These are phyloP conservation scores for Falco rusticolus DNA, from an alignment of 2,797 vertebrate genomes.

Conservation along the genomic window DNA sequence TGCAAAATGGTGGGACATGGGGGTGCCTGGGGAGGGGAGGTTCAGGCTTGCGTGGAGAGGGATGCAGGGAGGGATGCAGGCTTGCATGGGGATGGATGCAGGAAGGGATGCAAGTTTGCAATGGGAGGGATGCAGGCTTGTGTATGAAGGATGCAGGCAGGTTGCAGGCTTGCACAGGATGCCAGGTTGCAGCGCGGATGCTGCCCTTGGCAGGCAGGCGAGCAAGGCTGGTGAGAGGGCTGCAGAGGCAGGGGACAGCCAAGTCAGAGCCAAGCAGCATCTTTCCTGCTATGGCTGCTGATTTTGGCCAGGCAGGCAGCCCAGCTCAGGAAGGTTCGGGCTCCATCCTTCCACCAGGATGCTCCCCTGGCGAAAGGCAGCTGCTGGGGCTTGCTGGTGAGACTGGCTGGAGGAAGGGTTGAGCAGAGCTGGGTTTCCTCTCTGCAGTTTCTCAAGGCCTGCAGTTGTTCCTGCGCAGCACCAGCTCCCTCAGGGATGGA, in stretches of 20 bases:
- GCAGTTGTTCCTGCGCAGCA: fast-evolving
- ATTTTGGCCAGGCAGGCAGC: not conserved
- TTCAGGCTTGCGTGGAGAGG: not conserved
- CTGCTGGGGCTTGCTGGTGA: not conserved
- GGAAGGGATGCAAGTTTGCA: too few relatives aligned
- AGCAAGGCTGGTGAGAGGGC: too few relatives aligned
- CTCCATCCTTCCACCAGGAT: not conserved
- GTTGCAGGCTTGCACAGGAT: not conserved
- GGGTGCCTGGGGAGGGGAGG: not conserved
- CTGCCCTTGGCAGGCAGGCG: not conserved
- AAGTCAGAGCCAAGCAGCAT: fast-evolving
- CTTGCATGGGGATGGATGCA: not conserved
- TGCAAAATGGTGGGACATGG: fast-evolving
- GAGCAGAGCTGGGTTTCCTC: not conserved
- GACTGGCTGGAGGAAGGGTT: too few relatives aligned
- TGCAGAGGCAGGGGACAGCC: not conserved
- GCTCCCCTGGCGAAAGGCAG: not conserved
- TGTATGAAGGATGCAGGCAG: not conserved
- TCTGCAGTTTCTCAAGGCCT: not conserved
- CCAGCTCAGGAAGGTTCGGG: not conserved
- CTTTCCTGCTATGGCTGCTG: not conserved
- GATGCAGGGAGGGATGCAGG: too few relatives aligned
- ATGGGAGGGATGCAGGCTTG: too few relatives aligned
- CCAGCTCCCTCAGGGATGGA: not conserved
- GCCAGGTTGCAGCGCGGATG: not conserved